Conservation (phyloP, 2,797 vertebrate species). For the Coregonus suidteri region DNA sequence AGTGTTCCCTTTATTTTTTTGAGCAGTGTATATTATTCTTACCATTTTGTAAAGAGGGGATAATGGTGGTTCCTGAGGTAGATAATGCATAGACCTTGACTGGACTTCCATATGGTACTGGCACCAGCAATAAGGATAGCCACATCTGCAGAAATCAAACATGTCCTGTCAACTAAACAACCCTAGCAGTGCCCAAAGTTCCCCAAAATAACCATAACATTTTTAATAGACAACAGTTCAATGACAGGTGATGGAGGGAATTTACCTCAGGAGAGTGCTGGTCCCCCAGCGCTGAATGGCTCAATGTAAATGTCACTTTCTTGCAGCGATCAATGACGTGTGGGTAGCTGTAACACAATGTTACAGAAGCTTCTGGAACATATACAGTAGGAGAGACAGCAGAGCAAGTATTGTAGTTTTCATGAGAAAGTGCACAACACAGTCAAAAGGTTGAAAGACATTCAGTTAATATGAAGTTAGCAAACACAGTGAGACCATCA, state of each 20-base stretch:
- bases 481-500: too few relatives aligned
- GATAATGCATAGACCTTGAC: constrained; percentile 46
- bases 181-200: neutral
- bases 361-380: constrained; percentile 49
- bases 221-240: neutral
- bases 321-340: constrained; percentile 13
- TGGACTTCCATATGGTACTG: constrained; percentile 47
- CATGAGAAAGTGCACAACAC: neutral
- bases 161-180: neutral
- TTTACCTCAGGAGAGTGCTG: constrained; percentile 14
- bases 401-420: neutral
- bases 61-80: constrained; percentile 12
- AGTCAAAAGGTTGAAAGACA: too few relatives aligned
- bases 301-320: constrained; percentile 46
- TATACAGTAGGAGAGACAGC: neutral
- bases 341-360: constrained; percentile 53
- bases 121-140: constrained; percentile 59
- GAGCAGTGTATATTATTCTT: constrained; percentile 6
- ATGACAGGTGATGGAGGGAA: neutral
- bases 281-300: constrained; percentile 5
- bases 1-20: too few relatives aligned
- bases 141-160: constrained; percentile 41
- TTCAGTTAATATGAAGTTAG: too few relatives aligned
- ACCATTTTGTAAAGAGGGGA: constrained; percentile 62
- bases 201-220: neutral